phyloP scores from a whole-genome alignment of 2,113 vertebrate species.

The Amazona guildingii region DNA sequence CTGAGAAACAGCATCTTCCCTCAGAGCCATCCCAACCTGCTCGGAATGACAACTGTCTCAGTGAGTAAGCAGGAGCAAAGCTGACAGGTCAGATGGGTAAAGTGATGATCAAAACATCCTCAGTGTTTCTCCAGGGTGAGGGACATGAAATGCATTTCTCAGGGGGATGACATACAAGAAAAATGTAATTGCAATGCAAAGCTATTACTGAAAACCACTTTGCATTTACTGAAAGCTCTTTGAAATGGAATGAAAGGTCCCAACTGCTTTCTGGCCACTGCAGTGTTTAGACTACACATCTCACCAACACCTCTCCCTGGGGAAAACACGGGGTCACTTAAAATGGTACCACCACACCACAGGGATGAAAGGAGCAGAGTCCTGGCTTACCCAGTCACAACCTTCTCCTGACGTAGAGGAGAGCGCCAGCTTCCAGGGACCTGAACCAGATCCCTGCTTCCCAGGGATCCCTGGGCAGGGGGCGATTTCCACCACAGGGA shows the following conservation, averaged over 20 bases:
- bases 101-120: background rate
- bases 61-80: background rate
- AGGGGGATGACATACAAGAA: background rate
- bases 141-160: background rate
- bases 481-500: fast-evolving
- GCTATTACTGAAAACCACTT: background rate
- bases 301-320: background rate
- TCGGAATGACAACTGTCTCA: background rate
- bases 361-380: background rate
- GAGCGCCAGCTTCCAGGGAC: background rate
- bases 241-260: background rate
- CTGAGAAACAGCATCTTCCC: background rate
- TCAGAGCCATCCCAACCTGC: background rate
- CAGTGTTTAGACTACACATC: background rate
- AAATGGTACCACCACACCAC: background rate
- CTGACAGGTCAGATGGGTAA: background rate
- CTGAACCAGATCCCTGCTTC: background rate
- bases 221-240: background rate
- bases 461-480: background rate
- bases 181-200: background rate
- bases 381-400: background rate
- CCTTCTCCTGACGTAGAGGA: background rate
- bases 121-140: background rate
- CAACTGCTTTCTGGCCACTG: background rate
- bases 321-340: background rate